A percentile compares a stretch with the other conserved stretches of the same genome.
These are phyloP conservation scores for Cistogaster globosa DNA, from an alignment of 2,888 invertebrate genomes.

Conservation along the genomic window DNA sequence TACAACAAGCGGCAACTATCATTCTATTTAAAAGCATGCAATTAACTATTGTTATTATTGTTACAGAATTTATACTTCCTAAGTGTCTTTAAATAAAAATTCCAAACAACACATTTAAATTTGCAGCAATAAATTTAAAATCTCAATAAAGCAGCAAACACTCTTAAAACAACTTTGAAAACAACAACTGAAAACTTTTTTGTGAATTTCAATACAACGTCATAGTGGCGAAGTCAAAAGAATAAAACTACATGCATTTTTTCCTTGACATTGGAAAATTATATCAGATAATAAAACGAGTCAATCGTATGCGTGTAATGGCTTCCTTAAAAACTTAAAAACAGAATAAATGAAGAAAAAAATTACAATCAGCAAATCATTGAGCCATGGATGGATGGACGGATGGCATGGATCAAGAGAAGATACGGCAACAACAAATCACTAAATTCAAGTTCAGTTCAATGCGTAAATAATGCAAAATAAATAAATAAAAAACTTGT, in stretches of 20 bases:
- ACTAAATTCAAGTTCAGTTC: slow-evolving; percentile 69
- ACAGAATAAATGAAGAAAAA: slow-evolving; percentile 26
- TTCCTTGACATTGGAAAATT: slow-evolving; percentile 65
- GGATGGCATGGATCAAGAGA: slow-evolving; percentile 67
- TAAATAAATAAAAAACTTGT: slow-evolving; percentile 66
- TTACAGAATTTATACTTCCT: slow-evolving; percentile 52
- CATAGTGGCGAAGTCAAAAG: neutral
- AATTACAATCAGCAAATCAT: slow-evolving; percentile 56
- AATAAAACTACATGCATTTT: slow-evolving; percentile 16
- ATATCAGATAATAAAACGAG: slow-evolving; percentile 70
- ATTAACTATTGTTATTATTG: neutral
- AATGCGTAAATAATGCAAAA: slow-evolving; percentile 69
- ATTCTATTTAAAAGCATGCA: slow-evolving; percentile 5
- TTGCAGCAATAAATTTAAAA: slow-evolving; percentile 79
- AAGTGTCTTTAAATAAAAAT: slow-evolving; percentile 74
- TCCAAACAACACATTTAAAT: slow-evolving; percentile 78
- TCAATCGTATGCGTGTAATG: slow-evolving; percentile 71
- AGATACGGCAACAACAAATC: slow-evolving; percentile 51
- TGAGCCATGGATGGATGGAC: slow-evolving; percentile 62
- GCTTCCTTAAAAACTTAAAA: slow-evolving; percentile 66
- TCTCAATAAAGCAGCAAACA: slow-evolving; percentile 69
- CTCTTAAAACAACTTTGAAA: slow-evolving; percentile 18
- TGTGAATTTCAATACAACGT: slow-evolving; percentile 4
- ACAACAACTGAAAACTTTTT: slow-evolving; percentile 22
- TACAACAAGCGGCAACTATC: neutral